Evolutionary conservation across 2,797 vertebrate species (phyloP).

Genomic region (Falco biarmicus): DNA sequence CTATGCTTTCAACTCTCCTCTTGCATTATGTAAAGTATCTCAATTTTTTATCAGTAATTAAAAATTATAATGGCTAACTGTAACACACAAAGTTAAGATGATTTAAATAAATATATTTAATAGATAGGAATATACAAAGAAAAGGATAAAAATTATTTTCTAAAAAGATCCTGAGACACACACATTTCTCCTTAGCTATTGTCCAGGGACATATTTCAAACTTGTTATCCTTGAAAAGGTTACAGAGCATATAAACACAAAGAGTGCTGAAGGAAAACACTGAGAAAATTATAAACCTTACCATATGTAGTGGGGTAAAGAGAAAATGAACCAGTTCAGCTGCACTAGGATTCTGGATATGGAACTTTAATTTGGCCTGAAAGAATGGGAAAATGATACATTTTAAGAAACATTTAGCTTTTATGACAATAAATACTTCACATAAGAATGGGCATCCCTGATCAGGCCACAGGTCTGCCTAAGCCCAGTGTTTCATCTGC

Average conservation of each 20-base stretch:
- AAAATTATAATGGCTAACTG: not conserved
- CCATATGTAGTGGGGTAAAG: slow-evolving; percentile 92
- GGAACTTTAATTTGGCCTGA: slow-evolving; percentile 90
- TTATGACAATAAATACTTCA: not conserved
- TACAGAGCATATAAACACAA: not conserved
- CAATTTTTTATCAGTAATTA: not conserved
- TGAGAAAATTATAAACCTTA: slow-evolving; percentile 61
- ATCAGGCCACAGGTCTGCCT: not conserved
- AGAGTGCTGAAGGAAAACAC: not conserved
- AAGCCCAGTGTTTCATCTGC: not conserved
- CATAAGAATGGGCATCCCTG: not conserved
- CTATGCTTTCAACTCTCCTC: not conserved
- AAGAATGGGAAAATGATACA: not conserved
- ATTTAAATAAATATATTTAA: not conserved
- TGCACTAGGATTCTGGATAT: slow-evolving; percentile 95
- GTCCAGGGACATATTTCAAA: not conserved
- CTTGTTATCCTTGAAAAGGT: not conserved
- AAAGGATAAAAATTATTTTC: not conserved
- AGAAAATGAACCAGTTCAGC: slow-evolving; percentile 94
- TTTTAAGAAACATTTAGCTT: not conserved
- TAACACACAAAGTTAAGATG: not conserved
- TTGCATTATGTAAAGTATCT: not conserved
- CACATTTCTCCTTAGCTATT: not conserved
- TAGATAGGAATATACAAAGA: not conserved
- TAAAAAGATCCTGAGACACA: not conserved